Conservation (phyloP, 2,888 invertebrate genomes). For the Antheraea yamamai region DNA sequence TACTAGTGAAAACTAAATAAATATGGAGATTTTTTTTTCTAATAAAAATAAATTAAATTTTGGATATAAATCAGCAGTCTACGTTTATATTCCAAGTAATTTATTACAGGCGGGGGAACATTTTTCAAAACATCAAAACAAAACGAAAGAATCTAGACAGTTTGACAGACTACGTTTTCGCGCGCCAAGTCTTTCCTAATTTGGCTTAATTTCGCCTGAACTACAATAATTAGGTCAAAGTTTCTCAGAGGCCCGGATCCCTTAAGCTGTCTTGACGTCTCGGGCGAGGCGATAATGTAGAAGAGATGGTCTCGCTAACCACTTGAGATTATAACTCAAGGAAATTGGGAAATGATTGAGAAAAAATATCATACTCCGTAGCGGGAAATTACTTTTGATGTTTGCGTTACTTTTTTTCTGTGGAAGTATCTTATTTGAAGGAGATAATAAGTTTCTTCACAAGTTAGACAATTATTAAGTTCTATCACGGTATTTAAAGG, state of each 20-base stretch:
- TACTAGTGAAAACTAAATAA: too few species aligned
- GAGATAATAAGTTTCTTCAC: not conserved
- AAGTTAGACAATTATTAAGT: not conserved
- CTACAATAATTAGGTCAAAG: constrained; percentile 20
- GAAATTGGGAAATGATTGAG: constrained; percentile 19
- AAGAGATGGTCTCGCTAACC: constrained; percentile 31
- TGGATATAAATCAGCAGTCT: not conserved
- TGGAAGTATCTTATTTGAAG: not conserved
- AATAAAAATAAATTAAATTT: not conserved
- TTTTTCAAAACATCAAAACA: constrained; percentile 10
- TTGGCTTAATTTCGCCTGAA: constrained; percentile 16
- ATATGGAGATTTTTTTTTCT: too few species aligned
- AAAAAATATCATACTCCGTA: constrained; percentile 16
- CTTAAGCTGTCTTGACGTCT: constrained; percentile 19
- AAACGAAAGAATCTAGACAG: constrained; percentile 4
- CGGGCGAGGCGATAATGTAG: constrained; percentile 29
- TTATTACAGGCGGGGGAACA: not conserved
- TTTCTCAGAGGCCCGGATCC: constrained; percentile 16
- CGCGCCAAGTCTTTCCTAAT: constrained; percentile 13
- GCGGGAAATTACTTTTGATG: constrained; percentile 12
- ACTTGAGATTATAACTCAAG: constrained; percentile 29
- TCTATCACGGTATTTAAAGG: too few species aligned
- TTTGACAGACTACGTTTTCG: constrained; percentile 11
- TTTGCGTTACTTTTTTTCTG: not conserved
- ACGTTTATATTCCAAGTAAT: not conserved